Base-by-base conservation (phyloP, 1,140 invertebrate genomes). In the Himalopsyche phryganea region DNA sequence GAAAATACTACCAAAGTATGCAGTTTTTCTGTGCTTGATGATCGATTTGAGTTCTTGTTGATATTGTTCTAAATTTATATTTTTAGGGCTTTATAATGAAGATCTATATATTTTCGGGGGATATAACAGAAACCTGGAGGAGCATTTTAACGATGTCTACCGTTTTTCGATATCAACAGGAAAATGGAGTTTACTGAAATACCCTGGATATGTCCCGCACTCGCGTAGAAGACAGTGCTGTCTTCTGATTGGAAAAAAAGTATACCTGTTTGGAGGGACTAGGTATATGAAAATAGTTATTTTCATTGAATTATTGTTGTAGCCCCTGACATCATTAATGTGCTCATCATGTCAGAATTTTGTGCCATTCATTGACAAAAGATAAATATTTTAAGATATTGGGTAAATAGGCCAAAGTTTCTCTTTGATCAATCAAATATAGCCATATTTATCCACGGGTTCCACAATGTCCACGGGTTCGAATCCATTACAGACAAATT, bases 71-170 rank as follows among this genome's bases (percentile, higher is more conserved):
- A 36, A 15, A 17, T 38, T 66, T 66, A 48, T 58, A 54, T 63
- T 81, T 81, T 54, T 68, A 88, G 87, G 92, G 84, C 76, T 87
- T 1, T 83, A 91, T 67, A 83, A 86, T 60, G 83, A 81, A 17
- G 76, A 83, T 62, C 81, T 95, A 70, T 93, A 90, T 66, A 84
- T 95, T 42, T 94, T 95, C 78, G 92, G 92, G 33, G 92, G 92
- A 7, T 94, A 88, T 68, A 91, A 93, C 75, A 88, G 89, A 4
- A 73, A 84, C 13, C 67, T 75, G 32, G 82, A 87, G 60, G 72
- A 79, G 47, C 93, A 96, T 73, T 94, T 85, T 67, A 89, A 91
- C 75, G 91, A 95, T 76, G 71, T 94, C 32, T 84, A 86, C 66
- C 81, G 82, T 67, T 94, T 86, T 75, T 78, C 83, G 72, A 78